Evolutionary conservation across 2,888 invertebrate genomes (phyloP), one percentile per base, ranked within the genome.

Genomic region (Cryptocephalus primarius): DNA sequence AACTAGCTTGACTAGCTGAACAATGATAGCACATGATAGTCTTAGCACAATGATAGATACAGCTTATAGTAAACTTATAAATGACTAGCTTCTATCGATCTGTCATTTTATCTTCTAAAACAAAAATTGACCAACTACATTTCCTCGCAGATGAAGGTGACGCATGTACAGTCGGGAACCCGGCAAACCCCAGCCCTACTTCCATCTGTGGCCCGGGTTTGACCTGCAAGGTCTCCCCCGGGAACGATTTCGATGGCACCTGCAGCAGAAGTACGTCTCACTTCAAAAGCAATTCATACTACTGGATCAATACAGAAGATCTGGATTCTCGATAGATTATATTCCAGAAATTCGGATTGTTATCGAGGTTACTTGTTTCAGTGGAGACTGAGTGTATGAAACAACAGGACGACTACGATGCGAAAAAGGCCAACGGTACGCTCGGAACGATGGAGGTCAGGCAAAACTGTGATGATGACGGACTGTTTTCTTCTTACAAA

Each of bases 401-500:
- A 9, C 60, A 53, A 8, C 71, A 69, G 58, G 48, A 55, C 11
- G 56, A 71, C 0, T 84, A 72, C 55, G 80, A 82, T 49, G 50
- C 62, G 0, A 67, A 73, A 1, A 70, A 70, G 45, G 53, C 59
- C 4, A 54, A 52, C 0, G 82, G 80, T 0, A 62, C 62, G 14
- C 57, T 78, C 1, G 80, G 82, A 0, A 68, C 73, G 1, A 62
- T 78, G 55, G 76, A 80, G 60, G 62, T 72, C 8, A 63, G 77
- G 10, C 80, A 82, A 0, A 61, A 65, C 6, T 86, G 85, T 59
- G 80, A 83, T 58, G 75, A 72, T 1, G 77, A 78, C 53, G 85
- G 83, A 0, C 64, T 70, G n/a, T 83, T 69, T 55, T 69, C 69
- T 0, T 65, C 78, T 1, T 72, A 74, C 40, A 73, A 76, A 52